These are phyloP conservation scores for Corvus moneduloides DNA, from an alignment of 2,113 vertebrate species.

Conservation along the genomic window DNA sequence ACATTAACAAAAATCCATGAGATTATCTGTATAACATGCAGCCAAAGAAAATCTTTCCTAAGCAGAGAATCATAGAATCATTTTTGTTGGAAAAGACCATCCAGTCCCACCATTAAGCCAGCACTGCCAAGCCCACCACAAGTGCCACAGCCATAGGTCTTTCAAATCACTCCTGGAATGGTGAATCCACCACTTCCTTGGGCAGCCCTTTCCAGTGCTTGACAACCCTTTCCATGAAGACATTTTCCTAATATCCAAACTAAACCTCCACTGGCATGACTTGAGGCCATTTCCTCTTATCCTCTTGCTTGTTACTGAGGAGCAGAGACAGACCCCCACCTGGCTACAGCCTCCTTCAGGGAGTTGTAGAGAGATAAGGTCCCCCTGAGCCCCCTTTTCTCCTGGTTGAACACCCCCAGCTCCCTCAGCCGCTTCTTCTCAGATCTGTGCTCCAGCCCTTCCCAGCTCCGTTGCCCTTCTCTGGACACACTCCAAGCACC, in stretches of 20 bases:
- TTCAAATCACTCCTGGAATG: neutral
- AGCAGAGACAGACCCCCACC: neutral
- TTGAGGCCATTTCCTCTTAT: neutral
- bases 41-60: neutral
- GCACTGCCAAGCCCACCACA: neutral
- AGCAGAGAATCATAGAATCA: neutral
- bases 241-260: neutral
- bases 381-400: neutral
- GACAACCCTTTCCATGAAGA: neutral
- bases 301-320: neutral
- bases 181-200: neutral
- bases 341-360: neutral
- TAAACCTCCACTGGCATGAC: neutral
- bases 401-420: neutral
- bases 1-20: neutral
- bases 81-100: neutral
- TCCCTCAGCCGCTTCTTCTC: neutral
- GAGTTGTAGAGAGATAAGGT: neutral
- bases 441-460: neutral
- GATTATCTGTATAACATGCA: neutral
- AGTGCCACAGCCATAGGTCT: neutral
- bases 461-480: accelerated
- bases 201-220: neutral
- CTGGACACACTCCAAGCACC: neutral
- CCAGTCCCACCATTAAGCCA: neutral